Evolutionary conservation across 2,113 vertebrate genomes (phyloP).

Genomic region (Scomber colias): DNA sequence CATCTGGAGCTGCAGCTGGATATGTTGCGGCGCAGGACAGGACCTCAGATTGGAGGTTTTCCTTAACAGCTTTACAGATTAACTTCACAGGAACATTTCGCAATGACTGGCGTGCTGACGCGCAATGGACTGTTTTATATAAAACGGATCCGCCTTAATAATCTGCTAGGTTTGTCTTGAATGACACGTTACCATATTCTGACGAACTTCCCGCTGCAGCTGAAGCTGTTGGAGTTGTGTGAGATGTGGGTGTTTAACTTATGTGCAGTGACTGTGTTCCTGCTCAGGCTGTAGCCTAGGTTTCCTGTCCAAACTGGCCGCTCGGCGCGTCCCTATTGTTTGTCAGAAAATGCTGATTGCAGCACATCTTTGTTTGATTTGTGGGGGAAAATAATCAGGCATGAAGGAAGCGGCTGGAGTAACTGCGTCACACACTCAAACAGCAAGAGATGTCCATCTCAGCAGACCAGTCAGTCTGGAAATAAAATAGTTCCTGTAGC

Average conservation of each 20-base stretch:
- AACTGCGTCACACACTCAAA: slow-evolving; percentile 87
- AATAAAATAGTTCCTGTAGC: background rate
- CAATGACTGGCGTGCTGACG: background rate
- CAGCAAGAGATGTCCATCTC: background rate
- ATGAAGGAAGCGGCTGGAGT: slow-evolving; percentile 64
- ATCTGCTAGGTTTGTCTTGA: background rate
- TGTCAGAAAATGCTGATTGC: slow-evolving; percentile 85
- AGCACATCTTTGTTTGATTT: slow-evolving; percentile 79
- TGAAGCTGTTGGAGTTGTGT: background rate
- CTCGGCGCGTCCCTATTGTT: slow-evolving; percentile 82
- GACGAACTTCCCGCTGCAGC: background rate
- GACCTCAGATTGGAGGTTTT: background rate
- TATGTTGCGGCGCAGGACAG: background rate
- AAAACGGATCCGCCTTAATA: background rate
- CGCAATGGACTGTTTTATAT: background rate
- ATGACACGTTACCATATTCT: background rate
- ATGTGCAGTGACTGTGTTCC: background rate
- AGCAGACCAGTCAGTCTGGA: background rate
- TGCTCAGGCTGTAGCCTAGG: background rate
- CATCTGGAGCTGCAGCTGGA: slow-evolving; percentile 1
- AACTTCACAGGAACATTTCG: background rate
- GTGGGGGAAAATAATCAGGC: slow-evolving; percentile 6
- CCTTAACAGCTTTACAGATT: background rate
- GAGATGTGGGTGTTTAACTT: background rate
- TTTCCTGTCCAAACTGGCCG: slow-evolving; percentile 59